Evolutionary conservation across 2,113 vertebrate species (phyloP).

Genomic region (Haemorhous mexicanus): DNA sequence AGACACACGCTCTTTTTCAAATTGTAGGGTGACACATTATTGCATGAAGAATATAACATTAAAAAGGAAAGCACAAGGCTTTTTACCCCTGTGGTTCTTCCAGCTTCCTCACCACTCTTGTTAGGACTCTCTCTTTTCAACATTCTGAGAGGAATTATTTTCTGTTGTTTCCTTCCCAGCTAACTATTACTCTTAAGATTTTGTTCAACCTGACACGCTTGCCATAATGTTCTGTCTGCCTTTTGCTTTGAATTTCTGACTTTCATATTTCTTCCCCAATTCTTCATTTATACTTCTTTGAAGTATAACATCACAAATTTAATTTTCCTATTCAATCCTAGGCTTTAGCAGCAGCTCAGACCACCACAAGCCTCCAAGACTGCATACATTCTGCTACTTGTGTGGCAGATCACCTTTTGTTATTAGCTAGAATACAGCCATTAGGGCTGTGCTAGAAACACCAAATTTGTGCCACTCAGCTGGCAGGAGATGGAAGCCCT

Average conservation of each 20-base stretch:
- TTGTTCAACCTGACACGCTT: background rate
- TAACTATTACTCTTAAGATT: background rate
- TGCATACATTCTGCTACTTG: background rate
- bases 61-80: background rate
- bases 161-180: background rate
- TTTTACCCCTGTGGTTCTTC: background rate
- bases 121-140: background rate
- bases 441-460: background rate
- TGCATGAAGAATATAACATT: background rate
- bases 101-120: background rate
- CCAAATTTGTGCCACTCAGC: background rate
- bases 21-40: background rate
- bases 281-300: background rate
- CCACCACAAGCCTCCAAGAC: background rate
- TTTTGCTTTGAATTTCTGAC: background rate
- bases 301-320: background rate
- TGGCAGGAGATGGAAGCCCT: slow-evolving; percentile 1
- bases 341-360: background rate
- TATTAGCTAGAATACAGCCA: background rate
- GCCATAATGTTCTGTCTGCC: background rate
- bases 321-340: background rate
- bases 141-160: background rate
- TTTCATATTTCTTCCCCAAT: background rate
- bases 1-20: background rate
- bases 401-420: background rate